A percentile compares a stretch with the other conserved stretches of the same genome.
These are phyloP conservation scores for Lycaon pictus DNA, from an alignment of 2,113 vertebrate genomes.

Conservation along the genomic window DNA sequence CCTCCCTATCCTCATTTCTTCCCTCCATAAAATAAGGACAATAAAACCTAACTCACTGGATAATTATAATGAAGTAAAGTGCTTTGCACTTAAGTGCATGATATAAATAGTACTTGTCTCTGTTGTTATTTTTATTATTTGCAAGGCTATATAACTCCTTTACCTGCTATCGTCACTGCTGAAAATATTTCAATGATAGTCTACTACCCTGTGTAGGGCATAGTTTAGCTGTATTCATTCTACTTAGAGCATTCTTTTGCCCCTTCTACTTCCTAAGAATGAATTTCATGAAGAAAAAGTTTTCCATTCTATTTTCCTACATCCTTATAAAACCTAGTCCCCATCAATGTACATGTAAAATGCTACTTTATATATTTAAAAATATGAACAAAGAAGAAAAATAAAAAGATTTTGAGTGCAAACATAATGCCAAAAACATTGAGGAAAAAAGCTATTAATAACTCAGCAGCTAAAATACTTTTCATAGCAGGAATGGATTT, in stretches of 20 bases:
- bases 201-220: not conserved
- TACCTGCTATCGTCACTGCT: not conserved
- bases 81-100: not conserved
- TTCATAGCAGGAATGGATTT: not conserved
- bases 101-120: not conserved
- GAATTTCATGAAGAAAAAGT: constrained; percentile 38
- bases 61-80: not conserved
- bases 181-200: constrained; percentile 9
- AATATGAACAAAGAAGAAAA: constrained; percentile 39
- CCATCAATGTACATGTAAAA: constrained; percentile 53
- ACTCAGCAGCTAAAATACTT: constrained; percentile 33
- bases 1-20: not conserved
- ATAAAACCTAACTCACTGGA: not conserved
- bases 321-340: constrained; percentile 30
- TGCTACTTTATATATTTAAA: not conserved
- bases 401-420: not conserved
- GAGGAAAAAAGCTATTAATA: not conserved
- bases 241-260: not conserved
- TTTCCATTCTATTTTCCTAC: constrained; percentile 1
- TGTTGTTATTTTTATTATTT: not conserved
- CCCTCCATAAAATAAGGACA: constrained; percentile 2
- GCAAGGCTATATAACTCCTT: not conserved
- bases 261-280: not conserved
- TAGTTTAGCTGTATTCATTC: not conserved
- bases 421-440: constrained; percentile 38